These are phyloP conservation scores for Ptyas mucosa DNA, from an alignment of 2,113 vertebrate genomes.

Conservation along the genomic window DNA sequence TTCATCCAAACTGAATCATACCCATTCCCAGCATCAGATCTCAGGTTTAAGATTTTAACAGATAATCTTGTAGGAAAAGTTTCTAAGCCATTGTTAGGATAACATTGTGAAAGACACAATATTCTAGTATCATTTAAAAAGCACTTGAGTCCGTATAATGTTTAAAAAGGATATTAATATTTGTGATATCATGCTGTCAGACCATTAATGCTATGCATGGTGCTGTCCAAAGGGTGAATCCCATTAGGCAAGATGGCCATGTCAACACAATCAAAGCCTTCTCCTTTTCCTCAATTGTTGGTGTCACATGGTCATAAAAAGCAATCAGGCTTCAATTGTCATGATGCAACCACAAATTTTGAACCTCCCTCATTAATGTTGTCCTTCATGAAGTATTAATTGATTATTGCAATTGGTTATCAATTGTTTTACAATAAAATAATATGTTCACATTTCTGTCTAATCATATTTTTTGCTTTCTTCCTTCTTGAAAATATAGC, in stretches of 20 bases:
- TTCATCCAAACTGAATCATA: neutral
- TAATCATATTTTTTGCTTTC: neutral
- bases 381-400: neutral
- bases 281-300: neutral
- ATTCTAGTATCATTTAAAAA: neutral
- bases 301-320: neutral
- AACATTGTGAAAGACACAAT: neutral
- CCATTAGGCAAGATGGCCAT: neutral
- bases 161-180: neutral
- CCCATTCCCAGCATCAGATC: neutral
- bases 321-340: neutral
- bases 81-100: neutral
- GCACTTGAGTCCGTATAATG: neutral
- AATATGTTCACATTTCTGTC: neutral
- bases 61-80: neutral
- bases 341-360: neutral
- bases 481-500: neutral
- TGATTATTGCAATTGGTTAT: neutral
- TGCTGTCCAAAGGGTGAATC: neutral
- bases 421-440: neutral
- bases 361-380: neutral
- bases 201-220: too few relatives aligned
- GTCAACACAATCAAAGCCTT: neutral
- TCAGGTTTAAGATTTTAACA: neutral
- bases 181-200: neutral